These are phyloP conservation scores for Megastigmus dorsalis DNA, from an alignment of 2,888 invertebrate species.

Conservation along the genomic window DNA sequence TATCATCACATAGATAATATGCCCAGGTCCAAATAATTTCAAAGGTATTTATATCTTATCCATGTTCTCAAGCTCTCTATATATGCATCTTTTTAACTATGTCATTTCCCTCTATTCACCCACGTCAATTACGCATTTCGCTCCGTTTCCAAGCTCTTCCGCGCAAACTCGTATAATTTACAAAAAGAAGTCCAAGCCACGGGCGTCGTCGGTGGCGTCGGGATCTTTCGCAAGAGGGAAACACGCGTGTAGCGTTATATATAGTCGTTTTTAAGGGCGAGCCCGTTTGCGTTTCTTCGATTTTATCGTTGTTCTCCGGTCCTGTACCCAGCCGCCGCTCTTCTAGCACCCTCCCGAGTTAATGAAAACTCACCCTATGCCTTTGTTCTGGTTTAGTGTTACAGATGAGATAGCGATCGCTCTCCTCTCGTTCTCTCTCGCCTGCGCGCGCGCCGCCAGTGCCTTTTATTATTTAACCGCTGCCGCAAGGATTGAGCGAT, in stretches of 20 bases:
- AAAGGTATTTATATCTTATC: too few relatives aligned
- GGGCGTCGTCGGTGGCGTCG: neutral
- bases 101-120: too few relatives aligned
- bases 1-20: too few relatives aligned
- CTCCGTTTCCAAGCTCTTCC: neutral
- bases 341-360: neutral
- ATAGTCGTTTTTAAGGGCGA: slow-evolving; percentile 3
- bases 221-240: too few relatives aligned
- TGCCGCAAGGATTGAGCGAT: neutral
- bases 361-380: slow-evolving; percentile 35
- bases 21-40: too few relatives aligned
- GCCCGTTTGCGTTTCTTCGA: slow-evolving; percentile 2
- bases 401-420: slow-evolving; percentile 30
- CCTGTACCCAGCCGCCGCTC: neutral
- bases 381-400: slow-evolving; percentile 40
- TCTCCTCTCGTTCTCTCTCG: neutral
- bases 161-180: neutral
- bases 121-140: neutral
- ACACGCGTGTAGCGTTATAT: neutral
- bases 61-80: too few relatives aligned
- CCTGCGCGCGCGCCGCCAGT: neutral
- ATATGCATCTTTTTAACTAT: too few relatives aligned
- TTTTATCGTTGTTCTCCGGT: slow-evolving; percentile 13
- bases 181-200: neutral
- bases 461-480: slow-evolving; percentile 22